phyloP scores from a whole-genome alignment of 2,888 invertebrate species.

The Ecliptopera silaceata region DNA sequence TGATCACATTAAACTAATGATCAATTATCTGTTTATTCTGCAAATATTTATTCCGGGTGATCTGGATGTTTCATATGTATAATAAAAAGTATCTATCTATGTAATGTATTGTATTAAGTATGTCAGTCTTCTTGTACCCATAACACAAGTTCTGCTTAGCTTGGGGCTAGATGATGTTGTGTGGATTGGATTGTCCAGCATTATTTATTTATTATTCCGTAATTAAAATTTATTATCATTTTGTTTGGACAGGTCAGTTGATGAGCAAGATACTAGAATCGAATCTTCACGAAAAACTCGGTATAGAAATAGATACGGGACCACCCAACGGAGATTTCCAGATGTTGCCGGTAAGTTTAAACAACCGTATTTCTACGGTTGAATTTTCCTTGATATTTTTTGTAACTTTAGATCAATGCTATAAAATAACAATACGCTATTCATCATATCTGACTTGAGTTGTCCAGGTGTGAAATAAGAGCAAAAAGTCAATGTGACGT shows the following conservation, averaged over 20 bases:
- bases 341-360: conserved; percentile 64
- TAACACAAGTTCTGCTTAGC: no score
- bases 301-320: conserved; percentile 56
- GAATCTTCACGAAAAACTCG: conserved; percentile 62
- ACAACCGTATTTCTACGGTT: neutral
- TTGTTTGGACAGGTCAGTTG: conserved; percentile 56
- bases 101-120: no score
- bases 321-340: conserved; percentile 70
- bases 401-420: neutral
- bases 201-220: no score
- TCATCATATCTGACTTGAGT: neutral
- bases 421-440: neutral
- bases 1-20: no score
- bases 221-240: neutral
- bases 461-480: neutral
- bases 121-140: no score
- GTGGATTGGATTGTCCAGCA: no score
- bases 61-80: no score
- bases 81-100: no score
- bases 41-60: no score
- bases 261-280: conserved; percentile 65
- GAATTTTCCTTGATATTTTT: neutral
- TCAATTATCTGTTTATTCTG: no score
- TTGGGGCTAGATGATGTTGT: neutral
- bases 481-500: neutral